Base-by-base conservation (phyloP, 2,113 vertebrate genomes). In the Salvelinus namaycush region DNA sequence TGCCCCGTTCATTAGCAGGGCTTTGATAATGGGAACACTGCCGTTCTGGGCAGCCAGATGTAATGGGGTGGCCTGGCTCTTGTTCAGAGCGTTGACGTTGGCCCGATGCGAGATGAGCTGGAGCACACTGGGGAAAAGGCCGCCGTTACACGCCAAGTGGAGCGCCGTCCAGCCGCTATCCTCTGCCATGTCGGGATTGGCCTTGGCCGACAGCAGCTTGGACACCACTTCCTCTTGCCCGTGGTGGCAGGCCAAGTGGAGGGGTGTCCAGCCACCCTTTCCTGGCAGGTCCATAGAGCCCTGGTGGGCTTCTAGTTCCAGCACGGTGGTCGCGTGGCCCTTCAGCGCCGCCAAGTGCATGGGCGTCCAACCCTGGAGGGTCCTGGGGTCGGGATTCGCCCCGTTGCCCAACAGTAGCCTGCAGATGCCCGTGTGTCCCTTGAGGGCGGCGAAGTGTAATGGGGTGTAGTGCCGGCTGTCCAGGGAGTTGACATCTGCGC, bases 211-310 rank as follows among this genome's bases (percentile, higher is more conserved):
- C 60, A 99, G 76, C 3, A 97, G 91, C 9, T 88, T 89, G 0
- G 76, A 76, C 22, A 95, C 92, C 3, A 89, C 90, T 0, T 87
- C 79, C 22, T 92, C 86, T 0, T 94, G 83, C 0, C 84, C 77
- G 1, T 94, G 94, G 60, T 89, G 80, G 27, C 94, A 94, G 31
- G 95, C 95, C 57, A 97, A 78, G 82, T 97, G 96, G 18, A 97
- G 90, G 0, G 95, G 89, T 0, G 93, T 97, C 96, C 96, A 95
- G 49, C 86, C 91, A 31, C 90, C 92, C 64, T 91, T 73, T 95
- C 94, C 9, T 20, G 82, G 29, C 16, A 3, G 20, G 1, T 94
- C 90, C 64, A 96, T 39, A 0, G 84, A 81, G 24, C 89, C 91
- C 0, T 70, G 88, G 76, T 88, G 92, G 8, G 88, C 89, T 22